Conservation (phyloP, 2,113 vertebrate species). For the Tinamus guttatus region DNA sequence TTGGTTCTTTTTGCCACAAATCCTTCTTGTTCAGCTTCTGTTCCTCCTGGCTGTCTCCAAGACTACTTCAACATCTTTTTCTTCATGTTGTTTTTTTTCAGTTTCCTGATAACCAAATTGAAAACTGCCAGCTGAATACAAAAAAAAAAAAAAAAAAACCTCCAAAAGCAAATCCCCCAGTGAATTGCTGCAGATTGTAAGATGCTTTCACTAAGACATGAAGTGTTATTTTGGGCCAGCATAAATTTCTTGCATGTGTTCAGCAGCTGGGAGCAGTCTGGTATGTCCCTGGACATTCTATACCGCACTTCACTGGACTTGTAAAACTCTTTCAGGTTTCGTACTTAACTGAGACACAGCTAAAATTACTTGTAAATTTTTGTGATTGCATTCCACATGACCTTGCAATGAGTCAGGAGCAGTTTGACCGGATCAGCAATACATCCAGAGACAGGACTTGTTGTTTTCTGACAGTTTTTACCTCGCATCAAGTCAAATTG, state of each 20-base stretch:
- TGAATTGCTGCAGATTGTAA: not conserved
- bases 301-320: not conserved
- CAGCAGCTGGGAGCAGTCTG: not conserved
- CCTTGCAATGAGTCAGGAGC: not conserved
- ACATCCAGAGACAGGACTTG: not conserved
- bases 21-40: not conserved
- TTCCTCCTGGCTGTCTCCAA: not conserved
- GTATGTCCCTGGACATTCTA: not conserved
- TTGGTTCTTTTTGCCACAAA: not conserved
- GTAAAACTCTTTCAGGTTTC: not conserved
- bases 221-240: not conserved
- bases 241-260: not conserved
- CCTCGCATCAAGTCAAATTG: not conserved
- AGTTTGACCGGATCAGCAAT: not conserved
- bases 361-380: constrained; percentile 3
- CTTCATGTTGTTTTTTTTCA: not conserved
- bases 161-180: not conserved
- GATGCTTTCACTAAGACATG: not conserved
- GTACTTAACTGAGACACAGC: not conserved
- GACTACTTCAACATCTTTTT: not conserved
- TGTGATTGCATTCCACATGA: not conserved
- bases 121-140: not conserved
- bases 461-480: not conserved
- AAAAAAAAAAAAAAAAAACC: no score
- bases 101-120: not conserved